Evolutionary conservation across 2,888 invertebrate species (phyloP), one percentile per base, ranked within the genome.

Genomic region (Chydorus sphaericus): DNA sequence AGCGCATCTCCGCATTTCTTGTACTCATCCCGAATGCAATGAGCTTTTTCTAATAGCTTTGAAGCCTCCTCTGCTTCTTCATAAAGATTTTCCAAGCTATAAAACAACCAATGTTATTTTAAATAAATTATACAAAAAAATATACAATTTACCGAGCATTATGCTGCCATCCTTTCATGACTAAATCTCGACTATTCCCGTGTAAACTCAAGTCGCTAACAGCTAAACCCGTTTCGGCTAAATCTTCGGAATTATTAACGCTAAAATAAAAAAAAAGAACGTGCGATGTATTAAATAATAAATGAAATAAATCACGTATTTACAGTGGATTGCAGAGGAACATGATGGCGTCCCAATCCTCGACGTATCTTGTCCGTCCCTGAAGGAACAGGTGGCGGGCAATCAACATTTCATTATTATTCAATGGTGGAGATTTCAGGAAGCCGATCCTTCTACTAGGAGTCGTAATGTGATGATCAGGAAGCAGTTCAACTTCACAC

Each of bases 321-420:
- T 70, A 90, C 85, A 92, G 74, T 1, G 92, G 91, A 64, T 87
- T 86, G 66, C 91, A 91, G 1, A 92, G 75, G 66, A 87, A 92
- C 56, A 89, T 82, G 36, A 91, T 78, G 0, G 81, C 79, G 59
- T 85, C 82, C 57, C 88, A 81, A 62, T 90, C 87, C 33, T 82
- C 77, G 14, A 92, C 75, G 64, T 82, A 80, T 63, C 83, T 79
- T 78, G 92, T 89, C 64, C 91, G 89, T 3, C 92, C 92, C 63
- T 87, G 83, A 7, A 92, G 74, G 18, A 89, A 71, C 38, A 89
- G 80, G 52, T 85, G 83, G 20, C 78, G 73, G 0, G 79, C n/a
- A n/a, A n/a, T n/a, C n/a, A n/a, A n/a, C n/a, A n/a, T n/a, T n/a
- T n/a, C n/a, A n/a, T n/a, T n/a, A n/a, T n/a, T n/a, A n/a, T n/a